phyloP scores from a whole-genome alignment of 2,797 vertebrate genomes.

The Sebastes steindachneri region DNA sequence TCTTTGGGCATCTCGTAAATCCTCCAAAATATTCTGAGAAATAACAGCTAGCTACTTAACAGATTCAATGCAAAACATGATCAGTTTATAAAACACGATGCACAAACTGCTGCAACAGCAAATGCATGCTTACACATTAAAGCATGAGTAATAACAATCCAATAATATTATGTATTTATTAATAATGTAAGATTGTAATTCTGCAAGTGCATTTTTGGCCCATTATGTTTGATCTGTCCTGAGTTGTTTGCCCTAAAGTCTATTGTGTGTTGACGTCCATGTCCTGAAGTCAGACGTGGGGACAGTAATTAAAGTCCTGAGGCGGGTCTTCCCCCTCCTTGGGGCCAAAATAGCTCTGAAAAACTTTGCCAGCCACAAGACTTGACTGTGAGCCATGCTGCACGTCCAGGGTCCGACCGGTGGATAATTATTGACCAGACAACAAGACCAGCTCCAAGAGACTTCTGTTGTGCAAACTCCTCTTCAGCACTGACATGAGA shows the following conservation, averaged over 20 bases:
- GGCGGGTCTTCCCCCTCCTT: constrained; percentile 20
- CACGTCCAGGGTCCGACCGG: constrained; percentile 43
- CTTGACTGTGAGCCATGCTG: not conserved
- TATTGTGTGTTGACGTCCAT: not conserved
- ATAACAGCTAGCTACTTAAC: too few species aligned
- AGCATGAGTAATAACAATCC: not conserved
- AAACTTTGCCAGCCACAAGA: not conserved
- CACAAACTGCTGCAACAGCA: not conserved
- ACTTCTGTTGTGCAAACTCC: not conserved
- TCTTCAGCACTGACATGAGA: not conserved
- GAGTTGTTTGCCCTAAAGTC: not conserved
- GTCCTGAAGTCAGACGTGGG: not conserved
- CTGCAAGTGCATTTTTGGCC: too few species aligned
- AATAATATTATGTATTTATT: not conserved
- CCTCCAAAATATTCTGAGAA: not conserved
- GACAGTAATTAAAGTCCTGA: constrained; percentile 11
- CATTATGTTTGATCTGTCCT: not conserved
- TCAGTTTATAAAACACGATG: not conserved
- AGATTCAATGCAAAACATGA: not conserved
- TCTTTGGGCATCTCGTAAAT: not conserved
- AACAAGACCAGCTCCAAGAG: not conserved
- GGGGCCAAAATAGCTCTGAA: constrained; percentile 52
- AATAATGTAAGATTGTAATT: not conserved
- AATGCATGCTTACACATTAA: not conserved
- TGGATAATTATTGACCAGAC: constrained; percentile 66